Conservation (phyloP, 1,140 invertebrate genomes). For the Melitaea cinxia region DNA sequence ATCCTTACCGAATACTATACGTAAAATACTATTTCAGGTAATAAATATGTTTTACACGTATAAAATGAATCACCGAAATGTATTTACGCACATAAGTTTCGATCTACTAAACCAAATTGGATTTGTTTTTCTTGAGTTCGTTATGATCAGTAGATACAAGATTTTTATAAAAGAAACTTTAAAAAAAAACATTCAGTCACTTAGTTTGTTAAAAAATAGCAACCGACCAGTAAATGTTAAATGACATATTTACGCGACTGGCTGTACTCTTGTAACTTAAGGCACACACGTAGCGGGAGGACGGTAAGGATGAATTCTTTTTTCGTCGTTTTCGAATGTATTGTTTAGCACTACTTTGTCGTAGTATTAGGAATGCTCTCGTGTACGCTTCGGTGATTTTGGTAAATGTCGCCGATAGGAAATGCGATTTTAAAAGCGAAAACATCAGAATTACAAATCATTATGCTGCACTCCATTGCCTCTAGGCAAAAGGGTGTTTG, state of each 20-base stretch:
- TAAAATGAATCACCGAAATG: no score
- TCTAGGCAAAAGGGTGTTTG: constrained; percentile 71
- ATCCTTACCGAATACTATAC: no score
- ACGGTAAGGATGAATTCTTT: constrained; percentile 67
- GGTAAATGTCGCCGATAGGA: constrained; percentile 71
- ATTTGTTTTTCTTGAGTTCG: no score
- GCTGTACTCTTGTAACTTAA: constrained; percentile 34
- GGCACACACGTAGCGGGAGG: constrained; percentile 48
- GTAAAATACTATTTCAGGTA: no score
- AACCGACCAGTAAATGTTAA: no score
- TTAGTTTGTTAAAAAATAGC: no score
- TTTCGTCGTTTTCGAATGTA: constrained; percentile 64
- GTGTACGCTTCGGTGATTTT: constrained; percentile 62
- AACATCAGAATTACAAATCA: constrained; percentile 78
- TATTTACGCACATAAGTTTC: no score
- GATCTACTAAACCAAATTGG: no score
- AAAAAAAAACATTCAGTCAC: no score
- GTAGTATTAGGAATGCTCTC: constrained; percentile 57
- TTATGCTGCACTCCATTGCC: constrained; percentile 69
- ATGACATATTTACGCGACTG: background rate
- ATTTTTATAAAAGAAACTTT: no score
- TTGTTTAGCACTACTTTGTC: constrained; percentile 68
- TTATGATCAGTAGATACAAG: no score
- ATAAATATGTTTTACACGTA: no score
- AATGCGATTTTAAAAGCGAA: constrained; percentile 80